Conservation (phyloP, 1,140 invertebrate species). For the Drosophila virilis region DNA sequence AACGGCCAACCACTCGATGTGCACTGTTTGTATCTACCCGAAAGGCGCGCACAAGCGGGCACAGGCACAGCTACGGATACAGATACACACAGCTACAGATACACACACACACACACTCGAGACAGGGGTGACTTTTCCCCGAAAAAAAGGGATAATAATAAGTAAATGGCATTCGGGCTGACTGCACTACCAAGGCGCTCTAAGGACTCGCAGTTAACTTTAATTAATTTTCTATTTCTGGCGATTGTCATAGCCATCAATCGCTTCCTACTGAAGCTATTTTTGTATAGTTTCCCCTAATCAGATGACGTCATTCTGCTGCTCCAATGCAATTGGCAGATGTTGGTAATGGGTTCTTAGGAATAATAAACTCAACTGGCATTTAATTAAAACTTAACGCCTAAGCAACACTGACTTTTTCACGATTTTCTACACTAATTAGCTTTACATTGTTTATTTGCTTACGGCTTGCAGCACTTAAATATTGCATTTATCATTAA, state of each 20-base stretch:
- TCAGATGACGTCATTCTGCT: not conserved
- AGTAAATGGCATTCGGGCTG: constrained; percentile 36
- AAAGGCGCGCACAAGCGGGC: constrained; percentile 43
- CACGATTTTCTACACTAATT: not conserved
- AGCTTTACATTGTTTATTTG: not conserved
- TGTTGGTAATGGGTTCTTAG: not conserved
- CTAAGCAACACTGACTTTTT: not conserved
- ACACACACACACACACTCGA: constrained; percentile 22
- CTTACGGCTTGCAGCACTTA: not conserved
- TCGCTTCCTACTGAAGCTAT: constrained; percentile 8
- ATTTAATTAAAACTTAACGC: not conserved
- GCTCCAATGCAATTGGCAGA: not conserved
- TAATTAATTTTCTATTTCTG: constrained; percentile 63
- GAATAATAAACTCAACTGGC: not conserved
- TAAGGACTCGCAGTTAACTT: constrained; percentile 48
- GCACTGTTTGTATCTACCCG: constrained; percentile 56
- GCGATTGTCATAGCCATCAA: constrained; percentile 7
- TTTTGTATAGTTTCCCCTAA: not conserved
- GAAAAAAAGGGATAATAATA: constrained; percentile 49
- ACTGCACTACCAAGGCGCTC: constrained; percentile 6
- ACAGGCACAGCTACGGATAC: constrained; percentile 27
- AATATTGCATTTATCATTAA: too few relatives aligned
- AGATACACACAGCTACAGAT: constrained; percentile 19
- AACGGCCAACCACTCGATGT: constrained; percentile 63
- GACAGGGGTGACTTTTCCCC: constrained; percentile 59